Evolutionary conservation across 2,797 vertebrate genomes (phyloP), one percentile per base, ranked within the genome.

Genomic region (Podarcis lilfordi): DNA sequence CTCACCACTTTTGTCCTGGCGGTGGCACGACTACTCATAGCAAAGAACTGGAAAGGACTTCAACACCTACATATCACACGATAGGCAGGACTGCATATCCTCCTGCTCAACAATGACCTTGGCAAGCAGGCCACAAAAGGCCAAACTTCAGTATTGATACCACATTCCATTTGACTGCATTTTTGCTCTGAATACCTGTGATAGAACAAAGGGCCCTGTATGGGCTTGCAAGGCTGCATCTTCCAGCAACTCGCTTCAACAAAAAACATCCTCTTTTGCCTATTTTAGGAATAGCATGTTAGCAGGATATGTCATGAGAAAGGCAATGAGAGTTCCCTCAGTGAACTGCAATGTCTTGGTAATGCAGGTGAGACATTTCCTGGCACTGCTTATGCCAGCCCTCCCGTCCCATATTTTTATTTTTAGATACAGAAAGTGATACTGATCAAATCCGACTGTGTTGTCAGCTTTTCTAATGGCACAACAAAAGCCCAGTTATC

Each of bases 401-500:
- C 80, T 5, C 75, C 81, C 80, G 21, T 29, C 74, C 81, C 82
- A 27, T 32, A 23, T 59, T 85, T 92, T 89, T 92, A 90, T 96
- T 94, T 96, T 92, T 91, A 94, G 32, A 89, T 82, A n/a, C 0
- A 0, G n/a, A 8, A 0, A 0, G 1, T 5, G 93, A 71, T 81
- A 29, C 86, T 0, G 84, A 85, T 92, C 91, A 71, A 94, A 80
- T 91, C 66, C 3, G 29, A 55, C 93, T 85, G 0, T 85, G 0
- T 84, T 82, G 4, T 90, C 78, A 29, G 88, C 92, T 91, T 93
- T 85, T 88, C 82, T 1, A 85, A 91, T 88, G 91, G 86, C 37
- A 2, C 82, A 90, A 68, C 83, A 23, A 91, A 88, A 91, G 77
- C 88, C 66, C 43, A 0, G 92, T 94, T 95, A 92, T 94, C 94